Evolutionary conservation across 2,888 invertebrate species (phyloP).

Genomic region (Ochropacha duplaris): DNA sequence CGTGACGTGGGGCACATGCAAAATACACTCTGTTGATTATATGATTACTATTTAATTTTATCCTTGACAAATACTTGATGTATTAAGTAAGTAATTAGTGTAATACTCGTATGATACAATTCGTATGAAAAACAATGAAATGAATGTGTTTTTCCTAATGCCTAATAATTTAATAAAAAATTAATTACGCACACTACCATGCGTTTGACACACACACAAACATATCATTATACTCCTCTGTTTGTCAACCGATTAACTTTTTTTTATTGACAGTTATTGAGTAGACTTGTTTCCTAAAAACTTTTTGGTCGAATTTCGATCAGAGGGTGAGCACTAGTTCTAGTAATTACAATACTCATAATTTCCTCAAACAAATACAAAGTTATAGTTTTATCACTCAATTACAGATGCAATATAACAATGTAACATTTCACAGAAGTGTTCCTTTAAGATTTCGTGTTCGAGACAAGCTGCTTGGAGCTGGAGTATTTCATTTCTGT

Average conservation of each 20-base stretch:
- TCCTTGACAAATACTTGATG: not conserved
- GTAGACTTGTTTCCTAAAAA: no score
- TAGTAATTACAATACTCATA: not conserved
- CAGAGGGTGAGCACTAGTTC: no score
- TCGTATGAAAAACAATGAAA: not conserved
- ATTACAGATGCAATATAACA: not conserved
- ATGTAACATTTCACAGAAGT: not conserved
- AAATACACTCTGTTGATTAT: slow-evolving; percentile 19
- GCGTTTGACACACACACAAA: no score
- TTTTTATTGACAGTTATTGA: no score
- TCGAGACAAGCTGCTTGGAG: not conserved
- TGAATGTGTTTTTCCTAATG: not conserved
- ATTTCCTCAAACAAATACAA: not conserved
- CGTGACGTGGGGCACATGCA: slow-evolving; percentile 39
- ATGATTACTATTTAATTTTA: not conserved
- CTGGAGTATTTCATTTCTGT: not conserved
- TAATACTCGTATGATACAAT: not conserved
- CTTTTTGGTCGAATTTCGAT: no score
- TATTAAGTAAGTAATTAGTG: not conserved
- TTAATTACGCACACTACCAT: no score
- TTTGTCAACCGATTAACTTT: no score
- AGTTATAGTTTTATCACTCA: not conserved
- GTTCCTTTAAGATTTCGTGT: not conserved
- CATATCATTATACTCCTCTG: no score
- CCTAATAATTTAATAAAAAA: no score